Conservation (phyloP, 2,113 vertebrate species). For the Sylvicapra grimmia region DNA sequence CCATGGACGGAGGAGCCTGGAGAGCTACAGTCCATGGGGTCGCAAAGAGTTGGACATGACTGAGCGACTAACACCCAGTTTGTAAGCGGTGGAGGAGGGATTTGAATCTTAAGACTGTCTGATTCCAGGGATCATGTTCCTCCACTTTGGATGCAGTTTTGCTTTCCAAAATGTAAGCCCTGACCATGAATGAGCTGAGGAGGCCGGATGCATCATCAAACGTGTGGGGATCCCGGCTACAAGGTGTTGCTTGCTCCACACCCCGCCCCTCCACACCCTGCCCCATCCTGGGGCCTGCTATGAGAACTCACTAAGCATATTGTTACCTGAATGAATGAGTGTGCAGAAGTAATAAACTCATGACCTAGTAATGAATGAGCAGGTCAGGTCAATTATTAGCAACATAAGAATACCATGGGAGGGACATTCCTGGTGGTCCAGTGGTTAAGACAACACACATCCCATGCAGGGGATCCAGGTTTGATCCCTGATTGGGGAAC, state of each 20-base stretch:
- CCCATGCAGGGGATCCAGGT: background rate
- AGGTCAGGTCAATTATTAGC: background rate
- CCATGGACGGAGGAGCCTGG: background rate
- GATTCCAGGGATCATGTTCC: background rate
- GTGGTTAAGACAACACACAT: background rate
- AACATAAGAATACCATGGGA: background rate
- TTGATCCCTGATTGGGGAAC: background rate
- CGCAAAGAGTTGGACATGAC: background rate
- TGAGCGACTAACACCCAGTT: background rate
- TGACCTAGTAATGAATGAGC: background rate
- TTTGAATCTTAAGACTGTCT: background rate
- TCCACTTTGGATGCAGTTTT: background rate
- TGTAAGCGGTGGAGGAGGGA: background rate
- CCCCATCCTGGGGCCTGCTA: background rate
- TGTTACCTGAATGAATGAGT: background rate
- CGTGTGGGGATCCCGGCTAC: background rate
- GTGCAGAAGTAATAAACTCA: background rate
- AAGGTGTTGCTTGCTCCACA: background rate
- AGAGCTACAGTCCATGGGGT: background rate
- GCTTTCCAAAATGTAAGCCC: background rate
- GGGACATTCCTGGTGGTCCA: background rate
- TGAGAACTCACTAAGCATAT: no score
- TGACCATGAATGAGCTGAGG: background rate
- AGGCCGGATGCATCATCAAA: background rate
- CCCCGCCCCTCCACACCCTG: rapidly evolving